Evolutionary conservation across 2,113 vertebrate species (phyloP), one percentile per base, ranked within the genome.

Genomic region (Marmota flaviventris): DNA sequence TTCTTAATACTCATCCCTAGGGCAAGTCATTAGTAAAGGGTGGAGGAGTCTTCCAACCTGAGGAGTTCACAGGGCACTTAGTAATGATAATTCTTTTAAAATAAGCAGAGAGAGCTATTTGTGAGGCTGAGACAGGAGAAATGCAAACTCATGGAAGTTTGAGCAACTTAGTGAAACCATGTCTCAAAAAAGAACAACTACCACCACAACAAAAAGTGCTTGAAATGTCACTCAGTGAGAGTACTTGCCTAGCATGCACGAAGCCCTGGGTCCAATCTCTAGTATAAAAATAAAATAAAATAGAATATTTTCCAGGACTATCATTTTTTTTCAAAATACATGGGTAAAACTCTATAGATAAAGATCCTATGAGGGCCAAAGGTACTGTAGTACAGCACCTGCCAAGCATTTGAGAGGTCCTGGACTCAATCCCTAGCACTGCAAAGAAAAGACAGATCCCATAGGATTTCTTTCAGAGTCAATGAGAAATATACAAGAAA

Each of bases 21-120:
- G 1, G 27, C 10, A 93, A 93, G 24, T 56, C 25, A 84, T 73
- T 65, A 84, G 48, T 51, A 29, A 20, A 85, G 75, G 1, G 48
- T 51, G 48, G 48, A 51, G 48, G 48, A 51, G 48, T 13, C 8
- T 75, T 82, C 29, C 32, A 88, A 94, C 14, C 39, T 70, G 29
- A 93, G 45, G 11, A 79, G 56, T 20, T 5, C 4, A 93, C 10
- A 85, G 45, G 11, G 7, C 5, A 93, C 25, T 85, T 65, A 89
- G 37, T 65, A 73, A 75, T 27, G 25, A 42, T 87, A 77, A 61
- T 61, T 84, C 70, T 81, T 85, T 70, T 39, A 91, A 79, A 95
- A 85, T 29, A 75, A 76, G 45, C 20, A 34, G 14, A 91, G 20
- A 14, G 72, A 37, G 37, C 9, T 45, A 9, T 45, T 45, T 45